Percentiles rank a stretch among this genome's conserved stretches.
phyloP scores from a whole-genome alignment of 2,113 vertebrate species.

The Himantopus leucocephalus region DNA sequence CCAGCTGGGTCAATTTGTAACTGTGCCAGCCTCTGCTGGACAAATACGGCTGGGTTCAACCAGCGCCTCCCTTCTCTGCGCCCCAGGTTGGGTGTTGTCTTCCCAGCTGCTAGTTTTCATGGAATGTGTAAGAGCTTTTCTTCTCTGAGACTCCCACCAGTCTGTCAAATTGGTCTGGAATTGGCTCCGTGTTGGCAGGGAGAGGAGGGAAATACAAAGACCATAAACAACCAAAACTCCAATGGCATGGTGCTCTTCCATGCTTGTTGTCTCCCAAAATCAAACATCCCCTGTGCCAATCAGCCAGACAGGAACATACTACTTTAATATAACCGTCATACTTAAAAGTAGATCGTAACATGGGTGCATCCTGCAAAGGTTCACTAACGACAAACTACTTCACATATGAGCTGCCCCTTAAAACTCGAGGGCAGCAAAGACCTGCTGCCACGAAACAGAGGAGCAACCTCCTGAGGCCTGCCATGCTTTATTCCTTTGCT shows the following conservation, averaged over 20 bases:
- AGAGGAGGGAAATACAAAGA: not conserved
- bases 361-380: not conserved
- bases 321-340: not conserved
- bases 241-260: not conserved
- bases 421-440: not conserved
- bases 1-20: not conserved
- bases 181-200: not conserved
- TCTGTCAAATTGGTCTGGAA: not conserved
- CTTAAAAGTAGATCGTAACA: not conserved
- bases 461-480: not conserved
- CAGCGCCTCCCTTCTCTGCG: not conserved
- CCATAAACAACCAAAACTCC: not conserved
- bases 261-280: not conserved
- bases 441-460: not conserved
- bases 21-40: not conserved
- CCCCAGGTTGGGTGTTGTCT: not conserved
- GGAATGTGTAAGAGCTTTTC: not conserved
- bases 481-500: not conserved
- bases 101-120: not conserved
- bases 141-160: not conserved
- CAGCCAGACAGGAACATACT: not conserved
- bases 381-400: not conserved
- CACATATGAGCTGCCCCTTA: not conserved
- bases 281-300: not conserved
- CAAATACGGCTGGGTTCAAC: not conserved